Conservation (phyloP, 2,888 invertebrate genomes). For the Pardosa pseudoannulata region DNA sequence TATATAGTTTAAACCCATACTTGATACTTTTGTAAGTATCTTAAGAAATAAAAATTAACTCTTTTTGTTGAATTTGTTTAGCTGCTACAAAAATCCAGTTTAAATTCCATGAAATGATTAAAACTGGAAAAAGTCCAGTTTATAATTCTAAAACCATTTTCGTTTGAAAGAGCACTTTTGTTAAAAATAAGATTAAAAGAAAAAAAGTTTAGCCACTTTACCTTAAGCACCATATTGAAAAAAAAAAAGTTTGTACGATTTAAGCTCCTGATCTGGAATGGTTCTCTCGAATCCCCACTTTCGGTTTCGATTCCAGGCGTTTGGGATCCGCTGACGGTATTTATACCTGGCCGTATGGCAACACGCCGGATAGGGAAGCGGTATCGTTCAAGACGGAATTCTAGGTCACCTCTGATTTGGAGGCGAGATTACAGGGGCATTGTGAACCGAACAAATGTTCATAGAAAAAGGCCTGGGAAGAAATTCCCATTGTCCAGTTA, state of each 20-base stretch:
- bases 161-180: no score
- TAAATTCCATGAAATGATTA: no score
- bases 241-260: neutral
- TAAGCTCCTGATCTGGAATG: neutral
- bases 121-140: no score
- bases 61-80: no score
- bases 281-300: slow-evolving; percentile 11
- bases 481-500: slow-evolving; percentile 59
- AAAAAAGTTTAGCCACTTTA: no score
- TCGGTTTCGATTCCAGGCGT: slow-evolving; percentile 27
- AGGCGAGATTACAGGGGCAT: slow-evolving; percentile 61
- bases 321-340: slow-evolving; percentile 35
- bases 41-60: no score
- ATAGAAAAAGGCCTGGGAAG: slow-evolving; percentile 54
- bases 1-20: no score
- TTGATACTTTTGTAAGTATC: no score
- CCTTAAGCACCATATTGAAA: neutral
- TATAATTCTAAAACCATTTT: no score
- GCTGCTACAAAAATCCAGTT: no score
- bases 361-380: slow-evolving; percentile 57
- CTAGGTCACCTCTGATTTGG: slow-evolving; percentile 60
- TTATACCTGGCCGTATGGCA: slow-evolving; percentile 58
- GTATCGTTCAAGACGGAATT: slow-evolving; percentile 56
- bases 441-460: slow-evolving; percentile 54
- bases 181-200: no score